phyloP scores from a whole-genome alignment of 1,140 invertebrate species.

The Solenopsis fugax region DNA sequence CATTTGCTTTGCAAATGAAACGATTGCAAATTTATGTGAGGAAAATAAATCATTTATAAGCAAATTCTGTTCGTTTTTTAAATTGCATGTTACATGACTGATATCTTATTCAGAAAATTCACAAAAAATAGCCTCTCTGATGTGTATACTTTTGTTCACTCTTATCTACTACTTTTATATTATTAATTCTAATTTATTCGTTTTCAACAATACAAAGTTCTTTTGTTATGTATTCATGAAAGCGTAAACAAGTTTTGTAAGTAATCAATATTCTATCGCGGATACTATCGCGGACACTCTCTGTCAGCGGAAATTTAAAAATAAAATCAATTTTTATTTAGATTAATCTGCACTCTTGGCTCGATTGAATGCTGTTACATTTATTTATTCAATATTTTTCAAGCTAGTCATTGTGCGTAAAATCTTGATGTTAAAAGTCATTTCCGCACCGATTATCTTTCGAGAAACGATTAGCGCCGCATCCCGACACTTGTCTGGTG shows the following conservation, averaged over 20 bases:
- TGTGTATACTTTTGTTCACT: not conserved
- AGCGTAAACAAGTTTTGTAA: slow-evolving; percentile 21
- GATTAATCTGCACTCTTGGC: not conserved
- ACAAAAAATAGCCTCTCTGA: slow-evolving; percentile 13
- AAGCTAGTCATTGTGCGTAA: not conserved
- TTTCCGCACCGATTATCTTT: slow-evolving; percentile 46
- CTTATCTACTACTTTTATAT: not conserved
- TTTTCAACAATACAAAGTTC: not conserved
- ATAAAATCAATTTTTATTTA: not conserved
- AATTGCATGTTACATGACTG: slow-evolving; percentile 19
- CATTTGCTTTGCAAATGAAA: not conserved
- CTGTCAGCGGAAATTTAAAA: slow-evolving; percentile 7
- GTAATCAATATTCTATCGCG: not conserved
- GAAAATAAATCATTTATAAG: slow-evolving; percentile 6
- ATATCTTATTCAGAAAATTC: slow-evolving; percentile 2
- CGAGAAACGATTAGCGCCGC: slow-evolving; percentile 4
- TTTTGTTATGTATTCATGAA: not conserved
- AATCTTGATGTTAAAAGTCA: not conserved
- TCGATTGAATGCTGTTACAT: not conserved
- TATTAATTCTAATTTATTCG: slow-evolving; percentile 31
- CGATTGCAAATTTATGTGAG: not conserved
- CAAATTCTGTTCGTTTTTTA: slow-evolving; percentile 25
- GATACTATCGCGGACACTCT: not conserved
- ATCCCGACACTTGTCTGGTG: slow-evolving; percentile 12
- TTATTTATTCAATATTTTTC: slow-evolving; percentile 2